Conservation (phyloP, 2,888 invertebrate genomes). For the Napeogenes sylphis region DNA sequence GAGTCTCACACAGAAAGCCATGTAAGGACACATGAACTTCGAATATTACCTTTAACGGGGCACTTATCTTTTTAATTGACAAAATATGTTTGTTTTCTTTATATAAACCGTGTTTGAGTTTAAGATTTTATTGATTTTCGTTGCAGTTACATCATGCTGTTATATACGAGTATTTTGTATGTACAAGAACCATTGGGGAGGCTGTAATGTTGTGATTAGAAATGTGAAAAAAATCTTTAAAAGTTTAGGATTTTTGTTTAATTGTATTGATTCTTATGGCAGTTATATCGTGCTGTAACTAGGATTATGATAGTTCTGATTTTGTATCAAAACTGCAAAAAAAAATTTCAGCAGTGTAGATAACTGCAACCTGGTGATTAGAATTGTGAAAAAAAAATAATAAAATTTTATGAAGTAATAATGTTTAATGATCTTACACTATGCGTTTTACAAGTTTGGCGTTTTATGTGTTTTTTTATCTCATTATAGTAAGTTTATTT, state of each 20-base stretch:
- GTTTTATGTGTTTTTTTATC: slow-evolving; percentile 16
- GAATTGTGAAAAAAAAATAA: background rate
- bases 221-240: no score
- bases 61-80: slow-evolving; percentile 1
- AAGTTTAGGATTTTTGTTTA: background rate
- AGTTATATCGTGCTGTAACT: no score
- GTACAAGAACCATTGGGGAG: no score
- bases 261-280: background rate
- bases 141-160: no score
- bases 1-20: background rate
- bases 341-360: no score
- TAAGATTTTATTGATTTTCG: no score
- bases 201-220: no score
- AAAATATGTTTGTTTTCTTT: background rate
- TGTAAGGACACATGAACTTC: background rate
- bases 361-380: background rate
- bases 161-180: no score
- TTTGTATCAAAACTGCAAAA: background rate
- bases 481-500: slow-evolving; percentile 20
- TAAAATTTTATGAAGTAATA: background rate
- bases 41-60: no score
- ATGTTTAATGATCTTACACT: slow-evolving; percentile 1
- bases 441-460: slow-evolving; percentile 9
- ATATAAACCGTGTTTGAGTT: background rate
- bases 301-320: no score